Evolutionary conservation across 2,113 vertebrate species (phyloP).

Genomic region (Agapornis roseicollis): DNA sequence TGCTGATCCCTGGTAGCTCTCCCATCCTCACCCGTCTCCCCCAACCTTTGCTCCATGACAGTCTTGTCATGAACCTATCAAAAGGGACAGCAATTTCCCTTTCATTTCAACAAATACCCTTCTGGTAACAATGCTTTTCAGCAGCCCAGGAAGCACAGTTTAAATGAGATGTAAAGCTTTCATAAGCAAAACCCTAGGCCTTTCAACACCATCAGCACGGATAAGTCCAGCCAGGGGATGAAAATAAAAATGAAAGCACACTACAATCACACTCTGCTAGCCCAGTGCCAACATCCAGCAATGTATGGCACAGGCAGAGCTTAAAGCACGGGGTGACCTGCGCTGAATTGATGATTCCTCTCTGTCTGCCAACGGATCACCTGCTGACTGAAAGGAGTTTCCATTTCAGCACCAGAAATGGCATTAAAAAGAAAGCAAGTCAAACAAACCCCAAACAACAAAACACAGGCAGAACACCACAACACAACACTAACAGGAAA

Average conservation of each 20-base stretch:
- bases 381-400: not conserved
- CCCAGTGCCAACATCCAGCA: not conserved
- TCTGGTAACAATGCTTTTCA: not conserved
- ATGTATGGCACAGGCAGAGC: not conserved
- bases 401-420: not conserved
- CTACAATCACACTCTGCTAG: not conserved
- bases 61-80: not conserved
- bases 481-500: not conserved
- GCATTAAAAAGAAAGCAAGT: not conserved
- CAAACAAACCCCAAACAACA: not conserved
- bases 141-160: not conserved
- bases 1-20: not conserved
- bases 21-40: not conserved
- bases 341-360: not conserved
- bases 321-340: not conserved
- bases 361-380: not conserved
- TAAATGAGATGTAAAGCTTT: constrained; percentile 1
- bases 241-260: not conserved
- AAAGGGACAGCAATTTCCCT: not conserved
- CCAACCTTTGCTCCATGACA: not conserved
- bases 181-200: not conserved
- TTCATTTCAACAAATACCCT: not conserved
- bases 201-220: not conserved
- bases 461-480: not conserved
- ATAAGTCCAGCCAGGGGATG: not conserved